A percentile compares a stretch with the other conserved stretches of the same genome.
These are phyloP conservation scores for Pachypanchax playfairii DNA, from an alignment of 2,113 vertebrate species.

Conservation along the genomic window DNA sequence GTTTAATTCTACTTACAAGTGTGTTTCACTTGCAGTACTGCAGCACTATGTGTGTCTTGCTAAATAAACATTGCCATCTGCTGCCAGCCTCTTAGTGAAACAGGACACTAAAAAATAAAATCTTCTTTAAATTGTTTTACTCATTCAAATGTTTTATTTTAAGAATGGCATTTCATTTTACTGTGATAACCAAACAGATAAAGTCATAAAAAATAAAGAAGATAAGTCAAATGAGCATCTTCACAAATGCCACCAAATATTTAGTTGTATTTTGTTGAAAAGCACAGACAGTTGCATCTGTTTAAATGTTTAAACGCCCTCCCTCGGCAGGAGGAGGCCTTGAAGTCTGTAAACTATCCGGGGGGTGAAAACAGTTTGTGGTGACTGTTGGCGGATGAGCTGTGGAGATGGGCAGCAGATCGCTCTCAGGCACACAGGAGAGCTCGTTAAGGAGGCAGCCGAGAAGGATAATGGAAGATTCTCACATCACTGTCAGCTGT, in stretches of 20 bases:
- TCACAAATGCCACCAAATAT: conserved; percentile 20
- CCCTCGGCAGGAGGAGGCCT: conserved; percentile 12
- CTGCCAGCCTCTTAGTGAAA: conserved; percentile 62
- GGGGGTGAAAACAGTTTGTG: conserved; percentile 36
- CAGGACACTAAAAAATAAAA: not conserved
- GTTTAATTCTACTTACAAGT: not conserved
- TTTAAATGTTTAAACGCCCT: conserved; percentile 32
- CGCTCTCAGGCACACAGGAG: conserved; percentile 68
- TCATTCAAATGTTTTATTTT: not conserved
- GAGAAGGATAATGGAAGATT: conserved; percentile 59
- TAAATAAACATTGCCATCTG: conserved; percentile 77
- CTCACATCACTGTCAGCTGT: conserved; percentile 48
- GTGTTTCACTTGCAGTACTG: conserved; percentile 15
- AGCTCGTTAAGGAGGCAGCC: conserved; percentile 68
- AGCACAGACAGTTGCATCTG: conserved; percentile 11
- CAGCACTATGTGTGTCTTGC: conserved; percentile 16
- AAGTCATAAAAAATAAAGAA: conserved; percentile 1
- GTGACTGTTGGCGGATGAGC: conserved; percentile 46
- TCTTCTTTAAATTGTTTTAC: conserved; percentile 1
- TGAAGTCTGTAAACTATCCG: conserved; percentile 14
- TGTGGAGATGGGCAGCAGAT: conserved; percentile 52
- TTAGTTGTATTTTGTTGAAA: conserved; percentile 25
- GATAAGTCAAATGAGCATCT: conserved; percentile 21
- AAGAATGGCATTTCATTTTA: conserved; percentile 28
- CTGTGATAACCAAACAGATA: conserved; percentile 17